Base-by-base conservation (phyloP, 37 sponge, comb jelly and placozoan genomes). In the Amphimedon queenslandica region DNA sequence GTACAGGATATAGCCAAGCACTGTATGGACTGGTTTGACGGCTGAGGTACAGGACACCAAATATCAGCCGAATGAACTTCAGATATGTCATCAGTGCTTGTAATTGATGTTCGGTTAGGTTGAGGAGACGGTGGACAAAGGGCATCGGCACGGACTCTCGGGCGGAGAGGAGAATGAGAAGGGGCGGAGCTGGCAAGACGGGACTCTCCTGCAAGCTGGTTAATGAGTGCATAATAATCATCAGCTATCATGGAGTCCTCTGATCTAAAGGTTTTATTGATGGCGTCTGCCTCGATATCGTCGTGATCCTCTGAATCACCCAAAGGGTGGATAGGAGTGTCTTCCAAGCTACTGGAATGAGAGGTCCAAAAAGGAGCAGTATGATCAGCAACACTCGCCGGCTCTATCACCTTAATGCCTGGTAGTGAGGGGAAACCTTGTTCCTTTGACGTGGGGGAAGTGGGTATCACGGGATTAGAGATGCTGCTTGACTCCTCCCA, bases 31-130 rank as follows among this genome's bases (percentile, higher is more conserved):
- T 66, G 35, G 29, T 67, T 57, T 0, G 69, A 32, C 16, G 85
- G 85, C 38, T 78, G 57, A 6, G 78, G 73, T 11, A 87, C 33
- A 1, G 72, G 64, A 20, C 56, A 58, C 87, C 87, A 87, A 11
- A 80, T 76, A 55, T 87, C 87, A 34, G 72, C 74, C 1, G 3
- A 18, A 47, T 47, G 53, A 47, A 8, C 13, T 13, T 47, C 53
- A 47, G 13, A 18, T 47, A 47, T 13, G 13, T 47, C 53, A n/a
- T n/a, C n/a, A n/a, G n/a, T n/a, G n/a, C n/a, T n/a, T n/a, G n/a
- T n/a, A 18, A 47, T 60, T 51, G 38, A 57, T 23, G 25, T n/a
- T 13, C 31, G 29, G 10, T 25, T 25, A 32, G 39, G 39, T 11
- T 38, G 51, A 4, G 10, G 2, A 0, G 5, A 32, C 27, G 29